Conservation (phyloP, 2,113 vertebrate genomes). For the Lichenostomus cassidix region DNA sequence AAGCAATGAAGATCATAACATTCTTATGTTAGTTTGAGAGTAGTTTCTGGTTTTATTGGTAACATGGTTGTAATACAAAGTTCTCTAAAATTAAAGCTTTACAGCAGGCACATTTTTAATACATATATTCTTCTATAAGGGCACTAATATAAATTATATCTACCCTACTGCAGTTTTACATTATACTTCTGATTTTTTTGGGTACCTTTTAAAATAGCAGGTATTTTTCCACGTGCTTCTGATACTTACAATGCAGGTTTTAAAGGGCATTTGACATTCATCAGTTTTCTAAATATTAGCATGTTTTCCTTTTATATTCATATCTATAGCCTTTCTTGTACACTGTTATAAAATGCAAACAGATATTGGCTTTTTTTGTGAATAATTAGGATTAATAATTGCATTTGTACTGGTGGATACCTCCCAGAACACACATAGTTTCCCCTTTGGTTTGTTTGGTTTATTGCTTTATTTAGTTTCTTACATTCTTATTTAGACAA, state of each 20-base stretch:
- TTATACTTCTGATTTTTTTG: not conserved
- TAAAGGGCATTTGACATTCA: not conserved
- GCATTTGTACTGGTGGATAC: not conserved
- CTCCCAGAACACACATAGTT: not conserved
- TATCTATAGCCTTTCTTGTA: not conserved
- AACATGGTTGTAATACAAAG: not conserved
- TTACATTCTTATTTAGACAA: not conserved
- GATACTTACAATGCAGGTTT: not conserved
- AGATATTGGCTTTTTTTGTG: not conserved
- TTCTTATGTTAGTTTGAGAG: not conserved
- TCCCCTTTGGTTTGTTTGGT: not conserved
- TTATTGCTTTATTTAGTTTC: not conserved
- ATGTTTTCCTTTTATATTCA: not conserved
- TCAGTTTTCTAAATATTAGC: not conserved
- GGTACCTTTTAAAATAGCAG: not conserved
- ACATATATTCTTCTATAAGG: not conserved
- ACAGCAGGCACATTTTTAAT: not conserved
- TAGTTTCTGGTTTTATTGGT: not conserved
- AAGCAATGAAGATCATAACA: not conserved
- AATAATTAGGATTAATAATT: not conserved
- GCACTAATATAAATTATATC: not conserved
- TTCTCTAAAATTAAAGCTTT: not conserved
- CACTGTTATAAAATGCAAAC: not conserved
- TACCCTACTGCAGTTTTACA: not conserved
- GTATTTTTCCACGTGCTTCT: not conserved